Base-by-base conservation (phyloP, 2,113 vertebrate species). In the Bothrops jararaca region DNA sequence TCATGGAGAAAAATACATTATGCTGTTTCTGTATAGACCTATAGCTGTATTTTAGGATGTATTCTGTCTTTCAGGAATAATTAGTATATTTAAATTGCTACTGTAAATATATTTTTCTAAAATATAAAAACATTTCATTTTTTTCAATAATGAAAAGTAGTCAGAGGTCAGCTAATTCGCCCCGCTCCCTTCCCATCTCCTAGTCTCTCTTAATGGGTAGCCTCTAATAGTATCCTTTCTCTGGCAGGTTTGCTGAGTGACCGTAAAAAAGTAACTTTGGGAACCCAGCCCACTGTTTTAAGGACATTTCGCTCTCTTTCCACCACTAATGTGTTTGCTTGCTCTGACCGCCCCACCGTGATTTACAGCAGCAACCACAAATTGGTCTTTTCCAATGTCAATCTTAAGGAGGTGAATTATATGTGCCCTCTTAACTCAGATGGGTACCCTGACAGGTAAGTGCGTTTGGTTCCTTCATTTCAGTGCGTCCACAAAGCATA, bases 311-410 rank as follows among this genome's bases (percentile, higher is more conserved):
- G 99, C 42, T 99, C 99, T 0, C 97, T 99, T 26, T 99, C 99
- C 95, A 99, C 99, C 42, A 99, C 99, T 94, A 99, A 99, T 0
- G 99, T 99, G 13, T 99, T 99, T 1, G 99, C 99, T 90, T 99
- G 99, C 97, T 99, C 99, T 0, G 99, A 99, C 97, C 98, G 99
- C 11, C 99, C 99, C 93, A 99, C 99, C 0, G 99, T 99, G 98
- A 99, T 99, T 97, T 99, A 99, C 95, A 99, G 99, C 96, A 99
- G 99, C 96, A 99, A 99, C 97, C 99, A 99, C 98, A 99, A 99
- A 94, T 97, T 99, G 94, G 99, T 99, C 91, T 99, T 99, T 97
- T 99, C 99, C 95, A 99, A 99, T 0, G 99, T 99, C 97, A 99
- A 99, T 97, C 98, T 99, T 93, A 99, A 99, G 96, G 99, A 99